Evolutionary conservation across 2,113 vertebrate genomes (phyloP).

Genomic region (Menidia beryllina): DNA sequence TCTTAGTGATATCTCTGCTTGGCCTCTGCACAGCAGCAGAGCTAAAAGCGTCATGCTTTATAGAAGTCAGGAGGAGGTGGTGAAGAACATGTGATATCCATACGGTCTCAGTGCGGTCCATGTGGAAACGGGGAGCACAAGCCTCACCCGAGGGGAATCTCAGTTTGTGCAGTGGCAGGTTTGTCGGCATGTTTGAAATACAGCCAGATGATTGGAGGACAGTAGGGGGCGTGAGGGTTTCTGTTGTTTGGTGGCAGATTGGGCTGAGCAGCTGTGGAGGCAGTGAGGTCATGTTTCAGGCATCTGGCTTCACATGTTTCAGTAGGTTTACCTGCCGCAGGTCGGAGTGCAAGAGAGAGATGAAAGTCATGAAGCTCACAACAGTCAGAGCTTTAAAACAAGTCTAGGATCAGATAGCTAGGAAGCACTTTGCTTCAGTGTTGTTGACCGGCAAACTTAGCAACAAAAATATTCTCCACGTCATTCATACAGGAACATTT

Average conservation of each 20-base stretch:
- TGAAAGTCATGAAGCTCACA: not conserved
- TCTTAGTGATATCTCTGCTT: slow-evolving; percentile 27
- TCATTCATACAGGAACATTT: not conserved
- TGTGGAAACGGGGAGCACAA: slow-evolving; percentile 1
- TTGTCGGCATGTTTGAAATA: slow-evolving; percentile 38
- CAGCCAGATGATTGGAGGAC: slow-evolving; percentile 45
- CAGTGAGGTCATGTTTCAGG: slow-evolving; percentile 65
- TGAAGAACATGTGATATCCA: slow-evolving; percentile 46
- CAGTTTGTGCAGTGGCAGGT: slow-evolving; percentile 48
- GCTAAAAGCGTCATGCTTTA: slow-evolving; percentile 25
- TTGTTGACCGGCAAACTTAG: not conserved
- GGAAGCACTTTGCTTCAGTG: no score
- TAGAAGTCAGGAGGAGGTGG: slow-evolving; percentile 30
- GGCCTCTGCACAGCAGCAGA: slow-evolving; percentile 8
- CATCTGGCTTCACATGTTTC: slow-evolving; percentile 51
- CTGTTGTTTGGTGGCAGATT: slow-evolving; percentile 29
- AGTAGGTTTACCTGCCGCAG: slow-evolving; percentile 56
- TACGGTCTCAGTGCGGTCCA: not conserved
- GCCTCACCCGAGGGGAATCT: not conserved
- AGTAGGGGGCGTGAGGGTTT: slow-evolving; percentile 15
- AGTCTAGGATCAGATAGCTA: no score
- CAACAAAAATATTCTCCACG: no score
- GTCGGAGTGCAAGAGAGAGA: slow-evolving; percentile 28
- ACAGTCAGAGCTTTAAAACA: not conserved
- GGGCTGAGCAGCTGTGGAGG: slow-evolving; percentile 62